Base-by-base conservation (phyloP, 1,140 invertebrate species). In the Trichogramma pretiosum region DNA sequence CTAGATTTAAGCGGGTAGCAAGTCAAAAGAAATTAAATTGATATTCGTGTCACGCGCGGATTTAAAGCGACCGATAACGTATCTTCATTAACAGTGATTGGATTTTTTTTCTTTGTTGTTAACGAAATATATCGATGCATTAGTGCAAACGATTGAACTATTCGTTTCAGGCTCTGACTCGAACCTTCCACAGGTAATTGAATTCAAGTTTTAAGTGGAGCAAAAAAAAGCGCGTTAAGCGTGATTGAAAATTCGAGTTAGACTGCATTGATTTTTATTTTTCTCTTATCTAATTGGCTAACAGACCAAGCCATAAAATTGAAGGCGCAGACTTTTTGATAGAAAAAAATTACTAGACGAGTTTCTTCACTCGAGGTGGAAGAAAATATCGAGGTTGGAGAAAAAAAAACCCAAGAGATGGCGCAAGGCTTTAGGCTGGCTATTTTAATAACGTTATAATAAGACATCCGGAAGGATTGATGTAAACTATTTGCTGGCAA, bases 361-460 rank as follows among this genome's bases (percentile, higher is more conserved):
- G n/a, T n/a, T n/a, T n/a, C n/a, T n/a, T n/a, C n/a, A n/a, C n/a
- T n/a, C n/a, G n/a, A n/a, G n/a, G n/a, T n/a, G n/a, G n/a, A n/a
- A n/a, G n/a, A n/a, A n/a, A n/a, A n/a, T n/a, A n/a, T n/a, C 39
- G 48, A 55, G 48, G 55, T 52, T 48, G 17, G 52, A 58, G 54
- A 58, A 50, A 56, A 56, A 59, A 55, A 58, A 58, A 54, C 55
- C 56, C 46, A 64, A 53, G 54, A 50, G 33, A 30, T 28, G 19
- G 5, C 24, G 32, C 7, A 41, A 17, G 34, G 24, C 8, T 14
- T 36, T 46, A 38, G 32, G 18, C 46, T 54, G 48, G 42, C 45
- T 68, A 67, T 68, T 68, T 68, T 68, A 65, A 72, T 70, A 69
- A 70, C 65, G 67, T 68, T 70, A 72, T 70, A 70, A 70, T 72